phyloP scores from a whole-genome alignment of 2,113 vertebrate genomes.

The Mohoua ochrocephala region DNA sequence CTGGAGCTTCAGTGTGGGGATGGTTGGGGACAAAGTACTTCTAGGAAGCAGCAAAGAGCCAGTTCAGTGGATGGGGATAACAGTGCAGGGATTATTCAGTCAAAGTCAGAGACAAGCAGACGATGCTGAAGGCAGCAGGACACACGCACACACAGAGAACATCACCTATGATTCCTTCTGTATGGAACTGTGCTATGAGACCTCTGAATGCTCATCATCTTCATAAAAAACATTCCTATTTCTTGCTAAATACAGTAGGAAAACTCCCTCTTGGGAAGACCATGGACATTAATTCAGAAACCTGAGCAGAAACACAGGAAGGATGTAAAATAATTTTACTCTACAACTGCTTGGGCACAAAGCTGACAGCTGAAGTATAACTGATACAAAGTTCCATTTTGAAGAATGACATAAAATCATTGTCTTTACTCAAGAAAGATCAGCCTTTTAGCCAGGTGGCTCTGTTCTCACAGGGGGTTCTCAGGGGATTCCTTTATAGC shows the following conservation, averaged over 20 bases:
- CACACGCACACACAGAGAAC: fast-evolving
- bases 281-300: not conserved
- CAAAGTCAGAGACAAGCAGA: not conserved
- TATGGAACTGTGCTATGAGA: not conserved
- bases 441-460: not conserved
- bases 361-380: not conserved
- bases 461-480: not conserved
- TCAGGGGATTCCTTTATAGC: not conserved
- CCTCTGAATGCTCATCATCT: not conserved
- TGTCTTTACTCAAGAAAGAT: not conserved
- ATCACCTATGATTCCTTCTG: fast-evolving
- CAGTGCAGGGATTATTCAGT: no score
- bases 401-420: not conserved
- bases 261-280: not conserved
- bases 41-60: not conserved
- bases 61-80: not conserved
- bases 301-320: not conserved
- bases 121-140: not conserved
- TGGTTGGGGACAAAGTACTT: not conserved
- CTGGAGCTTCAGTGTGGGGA: not conserved
- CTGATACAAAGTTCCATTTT: not conserved
- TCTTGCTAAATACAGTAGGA: not conserved
- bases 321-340: not conserved
- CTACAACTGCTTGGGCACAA: not conserved
- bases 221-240: not conserved